Conservation (phyloP, 1,140 invertebrate species). For the Triops cancriformis region DNA sequence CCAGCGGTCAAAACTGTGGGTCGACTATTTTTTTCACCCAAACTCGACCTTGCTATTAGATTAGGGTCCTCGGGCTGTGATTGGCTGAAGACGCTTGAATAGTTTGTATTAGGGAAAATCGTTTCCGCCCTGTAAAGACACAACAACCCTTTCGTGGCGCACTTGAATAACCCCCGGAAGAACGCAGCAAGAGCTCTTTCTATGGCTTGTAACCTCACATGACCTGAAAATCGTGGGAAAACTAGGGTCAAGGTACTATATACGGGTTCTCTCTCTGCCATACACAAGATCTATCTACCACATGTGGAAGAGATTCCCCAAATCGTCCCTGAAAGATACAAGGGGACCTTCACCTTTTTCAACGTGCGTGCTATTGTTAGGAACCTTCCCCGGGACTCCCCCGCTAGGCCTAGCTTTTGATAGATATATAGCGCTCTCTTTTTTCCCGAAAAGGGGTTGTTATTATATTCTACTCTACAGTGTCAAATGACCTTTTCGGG, state of each 20-base stretch:
- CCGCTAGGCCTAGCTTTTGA: background rate
- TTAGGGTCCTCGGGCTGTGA: background rate
- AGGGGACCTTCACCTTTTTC: too few species aligned
- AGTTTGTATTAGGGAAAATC: background rate
- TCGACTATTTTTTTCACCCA: too few species aligned
- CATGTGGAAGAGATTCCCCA: too few species aligned
- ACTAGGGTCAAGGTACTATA: background rate
- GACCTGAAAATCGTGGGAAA: constrained; percentile 13
- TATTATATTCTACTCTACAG: background rate
- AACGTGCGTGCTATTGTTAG: background rate
- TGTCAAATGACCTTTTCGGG: background rate
- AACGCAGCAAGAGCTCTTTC: background rate
- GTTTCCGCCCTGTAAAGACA: background rate
- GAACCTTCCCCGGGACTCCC: background rate
- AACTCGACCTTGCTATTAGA: too few species aligned
- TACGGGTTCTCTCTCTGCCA: background rate
- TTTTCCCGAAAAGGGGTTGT: background rate
- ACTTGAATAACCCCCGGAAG: constrained; percentile 12
- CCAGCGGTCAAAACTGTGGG: too few species aligned
- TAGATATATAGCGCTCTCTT: background rate
- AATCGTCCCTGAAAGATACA: too few species aligned
- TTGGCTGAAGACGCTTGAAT: background rate
- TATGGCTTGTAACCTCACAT: background rate
- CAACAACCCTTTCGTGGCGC: background rate
- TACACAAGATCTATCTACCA: background rate